phyloP scores from a whole-genome alignment of 2,113 vertebrate species.

The Tupaia chinensis region DNA sequence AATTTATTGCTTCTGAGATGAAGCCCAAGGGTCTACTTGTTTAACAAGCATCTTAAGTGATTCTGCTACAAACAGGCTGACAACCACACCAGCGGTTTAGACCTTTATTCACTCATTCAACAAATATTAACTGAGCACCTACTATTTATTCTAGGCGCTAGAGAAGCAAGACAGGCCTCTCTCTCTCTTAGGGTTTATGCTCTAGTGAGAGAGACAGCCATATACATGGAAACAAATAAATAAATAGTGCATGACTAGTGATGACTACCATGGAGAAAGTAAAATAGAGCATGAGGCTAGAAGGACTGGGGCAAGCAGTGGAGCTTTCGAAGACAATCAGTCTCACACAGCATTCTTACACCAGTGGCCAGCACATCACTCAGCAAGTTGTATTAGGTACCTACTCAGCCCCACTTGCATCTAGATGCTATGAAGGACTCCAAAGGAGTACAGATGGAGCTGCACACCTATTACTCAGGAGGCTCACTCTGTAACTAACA shows the following conservation, averaged over 20 bases:
- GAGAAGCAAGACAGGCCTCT: background rate
- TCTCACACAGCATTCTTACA: too few species aligned
- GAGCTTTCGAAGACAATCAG: rapidly evolving
- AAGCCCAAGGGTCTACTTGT: background rate
- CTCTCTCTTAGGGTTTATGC: background rate
- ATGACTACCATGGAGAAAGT: background rate
- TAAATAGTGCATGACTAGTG: background rate
- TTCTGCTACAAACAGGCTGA: background rate
- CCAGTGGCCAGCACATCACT: background rate
- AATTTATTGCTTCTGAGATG: background rate
- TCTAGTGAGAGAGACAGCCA: background rate
- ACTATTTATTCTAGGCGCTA: background rate
- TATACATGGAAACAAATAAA: background rate
- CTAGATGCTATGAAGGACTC: background rate
- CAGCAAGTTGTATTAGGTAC: background rate
- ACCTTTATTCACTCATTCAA: background rate
- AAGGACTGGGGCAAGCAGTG: background rate
- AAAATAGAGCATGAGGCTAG: background rate
- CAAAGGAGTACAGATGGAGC: background rate
- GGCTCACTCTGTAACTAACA: background rate
- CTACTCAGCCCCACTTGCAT: background rate
- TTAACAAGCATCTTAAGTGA: background rate
- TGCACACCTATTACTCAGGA: background rate
- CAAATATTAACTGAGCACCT: background rate
- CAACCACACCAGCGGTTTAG: background rate